Conservation (phyloP, 2,797 vertebrate species). For the Novumbra hubbsi region DNA sequence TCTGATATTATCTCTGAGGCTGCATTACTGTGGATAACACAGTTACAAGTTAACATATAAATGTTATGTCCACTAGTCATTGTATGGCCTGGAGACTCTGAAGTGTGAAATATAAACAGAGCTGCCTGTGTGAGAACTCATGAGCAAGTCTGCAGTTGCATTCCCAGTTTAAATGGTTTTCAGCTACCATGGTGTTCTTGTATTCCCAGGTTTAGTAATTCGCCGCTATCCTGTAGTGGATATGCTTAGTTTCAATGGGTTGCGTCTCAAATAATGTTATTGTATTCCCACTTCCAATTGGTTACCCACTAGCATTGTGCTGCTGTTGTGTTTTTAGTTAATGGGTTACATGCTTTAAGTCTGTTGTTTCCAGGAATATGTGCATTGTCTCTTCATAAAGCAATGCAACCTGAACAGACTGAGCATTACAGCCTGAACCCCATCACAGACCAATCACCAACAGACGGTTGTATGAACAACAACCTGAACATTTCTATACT, state of each 20-base stretch:
- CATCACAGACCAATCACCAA: too few species aligned
- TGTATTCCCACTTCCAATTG: slow-evolving; percentile 10
- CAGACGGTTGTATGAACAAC: too few species aligned
- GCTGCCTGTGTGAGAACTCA: too few species aligned
- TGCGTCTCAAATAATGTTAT: too few species aligned
- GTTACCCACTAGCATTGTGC: not conserved
- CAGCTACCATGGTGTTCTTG: too few species aligned
- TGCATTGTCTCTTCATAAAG: slow-evolving; percentile 16
- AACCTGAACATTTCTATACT: too few species aligned
- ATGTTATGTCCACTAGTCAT: slow-evolving; percentile 7
- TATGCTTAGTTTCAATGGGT: too few species aligned
- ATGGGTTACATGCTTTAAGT: not conserved
- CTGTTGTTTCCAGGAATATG: slow-evolving; percentile 6
- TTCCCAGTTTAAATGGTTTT: too few species aligned
- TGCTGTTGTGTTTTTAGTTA: not conserved
- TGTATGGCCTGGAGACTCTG: not conserved
- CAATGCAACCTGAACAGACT: not conserved
- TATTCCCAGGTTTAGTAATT: too few species aligned
- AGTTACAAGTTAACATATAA: slow-evolving; percentile 39
- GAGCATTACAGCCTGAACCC: too few species aligned
- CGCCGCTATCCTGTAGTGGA: too few species aligned
- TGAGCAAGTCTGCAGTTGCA: too few species aligned
- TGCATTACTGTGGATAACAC: slow-evolving; percentile 30
- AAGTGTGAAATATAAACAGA: not conserved
- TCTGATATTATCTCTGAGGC: not conserved